Conservation (phyloP, 2,113 vertebrate genomes). For the Nothocercus julius region DNA sequence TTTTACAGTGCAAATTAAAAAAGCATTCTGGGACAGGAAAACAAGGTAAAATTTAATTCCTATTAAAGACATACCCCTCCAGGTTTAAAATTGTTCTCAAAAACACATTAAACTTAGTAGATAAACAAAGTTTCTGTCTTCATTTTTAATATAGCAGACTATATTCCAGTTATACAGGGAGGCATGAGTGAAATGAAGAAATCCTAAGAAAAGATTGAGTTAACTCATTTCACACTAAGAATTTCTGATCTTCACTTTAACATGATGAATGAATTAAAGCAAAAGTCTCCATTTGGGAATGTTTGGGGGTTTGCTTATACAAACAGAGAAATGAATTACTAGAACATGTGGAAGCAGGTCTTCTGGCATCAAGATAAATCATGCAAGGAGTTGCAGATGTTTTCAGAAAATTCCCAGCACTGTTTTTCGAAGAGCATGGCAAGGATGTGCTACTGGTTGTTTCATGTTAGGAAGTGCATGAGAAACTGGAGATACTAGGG, state of each 20-base stretch:
- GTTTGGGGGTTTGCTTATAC: background rate
- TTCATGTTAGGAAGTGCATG: background rate
- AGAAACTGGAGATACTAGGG: background rate
- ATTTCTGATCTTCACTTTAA: background rate
- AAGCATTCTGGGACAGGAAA: background rate
- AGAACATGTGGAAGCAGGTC: background rate
- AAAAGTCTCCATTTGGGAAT: background rate
- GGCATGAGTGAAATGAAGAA: background rate
- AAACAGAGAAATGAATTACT: background rate
- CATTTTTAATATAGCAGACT: slow-evolving; percentile 25
- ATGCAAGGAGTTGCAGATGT: background rate
- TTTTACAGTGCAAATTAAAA: background rate
- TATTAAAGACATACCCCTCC: background rate
- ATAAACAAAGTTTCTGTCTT: slow-evolving; percentile 32
- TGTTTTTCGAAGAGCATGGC: background rate
- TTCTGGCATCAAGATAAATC: background rate
- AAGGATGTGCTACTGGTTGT: background rate
- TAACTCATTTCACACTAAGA: background rate
- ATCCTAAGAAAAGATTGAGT: background rate
- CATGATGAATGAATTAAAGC: background rate
- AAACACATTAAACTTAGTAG: slow-evolving; percentile 18
- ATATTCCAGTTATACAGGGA: background rate
- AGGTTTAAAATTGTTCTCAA: background rate
- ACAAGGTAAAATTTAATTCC: background rate
- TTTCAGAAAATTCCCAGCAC: background rate